A percentile compares a stretch with the other conserved stretches of the same genome.
Conservation (phyloP, 2,888 invertebrate genomes). For the Leptura quadrifasciata region DNA sequence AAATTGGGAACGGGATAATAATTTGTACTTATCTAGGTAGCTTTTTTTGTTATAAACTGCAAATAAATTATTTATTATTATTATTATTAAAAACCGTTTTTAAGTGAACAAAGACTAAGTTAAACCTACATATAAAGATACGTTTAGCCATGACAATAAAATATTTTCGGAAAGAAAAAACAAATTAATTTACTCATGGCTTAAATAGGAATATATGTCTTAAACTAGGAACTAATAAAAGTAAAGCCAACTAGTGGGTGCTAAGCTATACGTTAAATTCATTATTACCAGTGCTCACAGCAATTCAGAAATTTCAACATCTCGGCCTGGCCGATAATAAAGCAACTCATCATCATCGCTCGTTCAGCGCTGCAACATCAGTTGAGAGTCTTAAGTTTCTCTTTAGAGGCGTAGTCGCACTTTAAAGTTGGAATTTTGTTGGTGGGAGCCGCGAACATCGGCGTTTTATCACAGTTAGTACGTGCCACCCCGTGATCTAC, state of each 20-base stretch:
- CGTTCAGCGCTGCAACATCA: background rate
- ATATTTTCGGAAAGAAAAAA: no score
- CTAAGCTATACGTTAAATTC: background rate
- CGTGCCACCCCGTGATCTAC: constrained; percentile 56
- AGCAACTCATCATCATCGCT: background rate
- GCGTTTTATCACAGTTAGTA: constrained; percentile 33
- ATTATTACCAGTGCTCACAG: background rate
- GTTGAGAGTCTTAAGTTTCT: background rate
- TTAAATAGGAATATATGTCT: no score
- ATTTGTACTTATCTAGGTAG: no score
- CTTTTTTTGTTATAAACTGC: no score
- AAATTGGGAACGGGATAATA: no score
- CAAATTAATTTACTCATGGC: no score
- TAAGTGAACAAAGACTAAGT: no score
- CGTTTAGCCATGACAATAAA: no score
- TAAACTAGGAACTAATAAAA: no score
- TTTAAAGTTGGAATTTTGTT: constrained; percentile 39
- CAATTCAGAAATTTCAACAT: background rate
- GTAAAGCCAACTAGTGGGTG: background rate
- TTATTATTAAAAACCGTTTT: no score
- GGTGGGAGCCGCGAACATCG: constrained; percentile 34
- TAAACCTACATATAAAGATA: no score
- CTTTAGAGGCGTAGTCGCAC: constrained; percentile 38
- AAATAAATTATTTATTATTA: no score
- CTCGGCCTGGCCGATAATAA: background rate